Conservation (phyloP, 2,888 invertebrate species). For the Bombylius discolor region DNA sequence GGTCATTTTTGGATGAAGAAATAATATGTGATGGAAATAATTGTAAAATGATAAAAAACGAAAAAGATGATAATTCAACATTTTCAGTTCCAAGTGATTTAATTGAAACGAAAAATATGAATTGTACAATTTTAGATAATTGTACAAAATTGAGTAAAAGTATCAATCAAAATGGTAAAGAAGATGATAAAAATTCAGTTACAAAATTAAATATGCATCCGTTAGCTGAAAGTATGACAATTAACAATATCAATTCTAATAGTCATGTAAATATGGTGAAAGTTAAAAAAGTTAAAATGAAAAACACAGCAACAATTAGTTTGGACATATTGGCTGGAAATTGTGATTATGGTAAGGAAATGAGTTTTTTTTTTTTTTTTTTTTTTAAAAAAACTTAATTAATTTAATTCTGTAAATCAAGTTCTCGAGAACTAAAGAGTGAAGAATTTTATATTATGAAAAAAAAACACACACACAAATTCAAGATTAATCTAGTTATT, state of each 20-base stretch:
- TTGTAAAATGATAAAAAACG: not conserved
- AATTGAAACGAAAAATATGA: not conserved
- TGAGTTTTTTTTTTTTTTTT: not conserved
- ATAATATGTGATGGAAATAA: not conserved
- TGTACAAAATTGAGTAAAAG: not conserved
- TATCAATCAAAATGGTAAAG: not conserved
- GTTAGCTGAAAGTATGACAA: conserved; percentile 18
- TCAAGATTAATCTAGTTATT: too few species aligned
- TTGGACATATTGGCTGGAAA: conserved; percentile 27
- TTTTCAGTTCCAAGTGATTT: not conserved
- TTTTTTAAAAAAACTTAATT: not conserved
- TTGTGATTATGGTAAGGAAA: conserved; percentile 21
- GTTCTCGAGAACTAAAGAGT: too few species aligned
- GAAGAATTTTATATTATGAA: too few species aligned
- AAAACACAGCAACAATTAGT: conserved; percentile 32
- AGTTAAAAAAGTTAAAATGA: conserved; percentile 28
- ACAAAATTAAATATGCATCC: conserved; percentile 13
- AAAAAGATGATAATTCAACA: not conserved
- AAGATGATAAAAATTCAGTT: conserved; percentile 14
- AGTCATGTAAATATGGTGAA: conserved; percentile 29
- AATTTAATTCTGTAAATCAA: not conserved
- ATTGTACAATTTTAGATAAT: not conserved
- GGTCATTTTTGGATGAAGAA: not conserved
- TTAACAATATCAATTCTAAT: conserved; percentile 25
- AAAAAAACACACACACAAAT: too few species aligned